Base-by-base conservation (phyloP, 2,888 invertebrate species). In the Exocentrus adspersus region DNA sequence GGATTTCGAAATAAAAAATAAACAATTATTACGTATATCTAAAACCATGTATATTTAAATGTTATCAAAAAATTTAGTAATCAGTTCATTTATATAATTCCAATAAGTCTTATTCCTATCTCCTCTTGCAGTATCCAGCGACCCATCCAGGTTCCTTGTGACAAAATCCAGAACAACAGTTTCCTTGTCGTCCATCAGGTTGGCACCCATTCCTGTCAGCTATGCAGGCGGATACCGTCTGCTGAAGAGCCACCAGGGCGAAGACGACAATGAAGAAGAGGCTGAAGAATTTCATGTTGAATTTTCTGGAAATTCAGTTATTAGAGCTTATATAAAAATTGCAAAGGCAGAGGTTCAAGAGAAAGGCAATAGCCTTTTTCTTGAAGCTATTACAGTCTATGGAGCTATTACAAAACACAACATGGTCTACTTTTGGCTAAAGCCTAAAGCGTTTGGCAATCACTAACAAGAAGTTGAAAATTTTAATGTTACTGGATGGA, bases 181-280 rank as follows among this genome's bases (percentile, higher is more conserved):
- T 30, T n/a, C 51, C 51, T 51, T 51, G 51, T 17, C 51, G 10
- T 30, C 51, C 51, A 16, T 51, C 30, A 30, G 51, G 51, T 51
- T 51, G 51, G 51, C 51, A 51, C 14, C 51, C 51, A 14, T 51
- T 51, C 2, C 51, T n/a, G 17, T 51, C 32, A 3, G 7, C n/a
- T 12, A 51, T 51, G 16, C 51, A 51, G 30, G 51, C 51, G 14
- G 12, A 12, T 7, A 32, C 16, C 2, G 14, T n/a, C 16, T 51
- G 37, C 2, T 37, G 51, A 7, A 51, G 30, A 17, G 28, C 16
- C 16, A 30, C 14, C 9, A 51, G 6, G 30, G 51, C 51, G 32
- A 51, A 30, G 16, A 51, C 9, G 10, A 51, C 51, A 10, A 30
- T 16, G 51, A 28, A 51, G 16, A 51, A 51, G 7, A 51, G n/a